A percentile compares a stretch with the other conserved stretches of the same genome.
phyloP scores from a whole-genome alignment of 2,113 vertebrate genomes.

The Climacteris rufus region DNA sequence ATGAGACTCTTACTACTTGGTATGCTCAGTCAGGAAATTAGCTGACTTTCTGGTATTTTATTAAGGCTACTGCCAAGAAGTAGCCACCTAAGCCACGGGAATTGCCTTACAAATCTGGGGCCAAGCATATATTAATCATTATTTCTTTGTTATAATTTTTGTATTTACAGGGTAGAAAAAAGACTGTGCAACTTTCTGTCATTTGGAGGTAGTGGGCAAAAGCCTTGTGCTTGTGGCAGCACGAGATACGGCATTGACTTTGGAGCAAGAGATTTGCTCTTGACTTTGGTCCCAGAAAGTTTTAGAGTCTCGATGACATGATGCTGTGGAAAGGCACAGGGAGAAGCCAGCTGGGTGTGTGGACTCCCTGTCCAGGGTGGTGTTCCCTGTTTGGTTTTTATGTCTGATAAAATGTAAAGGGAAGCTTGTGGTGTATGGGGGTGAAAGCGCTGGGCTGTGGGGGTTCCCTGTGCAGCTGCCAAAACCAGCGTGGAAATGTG shows the following conservation, averaged over 20 bases:
- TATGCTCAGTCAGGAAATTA: not conserved
- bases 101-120: not conserved
- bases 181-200: not conserved
- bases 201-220: not conserved
- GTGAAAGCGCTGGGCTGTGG: not conserved
- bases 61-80: not conserved
- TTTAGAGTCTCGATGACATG: not conserved
- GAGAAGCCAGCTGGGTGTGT: not conserved
- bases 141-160: not conserved
- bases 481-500: fast-evolving
- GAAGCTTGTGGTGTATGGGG: fast-evolving
- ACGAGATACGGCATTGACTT: not conserved
- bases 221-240: not conserved
- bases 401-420: not conserved
- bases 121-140: not conserved
- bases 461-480: not conserved
- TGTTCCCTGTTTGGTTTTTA: not conserved
- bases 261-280: not conserved
- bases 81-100: not conserved
- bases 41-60: not conserved
- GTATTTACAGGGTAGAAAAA: not conserved
- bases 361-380: not conserved
- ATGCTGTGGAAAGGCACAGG: not conserved
- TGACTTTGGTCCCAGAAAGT: not conserved
- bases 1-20: not conserved